phyloP scores from a whole-genome alignment of 2,888 invertebrate species.

The Drosophila koepferae region DNA sequence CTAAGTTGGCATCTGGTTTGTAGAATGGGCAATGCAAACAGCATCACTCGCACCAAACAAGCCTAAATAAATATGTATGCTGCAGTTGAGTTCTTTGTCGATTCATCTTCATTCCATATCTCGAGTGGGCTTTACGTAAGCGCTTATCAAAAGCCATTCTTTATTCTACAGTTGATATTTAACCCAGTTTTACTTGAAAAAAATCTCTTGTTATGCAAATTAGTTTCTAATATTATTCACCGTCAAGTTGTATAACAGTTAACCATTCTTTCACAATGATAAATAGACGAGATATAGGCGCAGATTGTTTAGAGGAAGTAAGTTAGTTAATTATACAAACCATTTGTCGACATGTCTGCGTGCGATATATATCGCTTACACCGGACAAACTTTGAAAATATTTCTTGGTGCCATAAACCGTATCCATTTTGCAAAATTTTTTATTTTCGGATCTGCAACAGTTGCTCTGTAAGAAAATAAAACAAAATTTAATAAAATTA shows the following conservation, averaged over 20 bases:
- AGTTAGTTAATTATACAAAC: conserved; percentile 73
- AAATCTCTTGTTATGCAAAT: conserved; percentile 47
- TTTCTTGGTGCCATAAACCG: conserved; percentile 85
- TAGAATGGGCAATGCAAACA: conserved; percentile 67
- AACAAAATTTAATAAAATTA: neutral
- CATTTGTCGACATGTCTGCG: conserved; percentile 84
- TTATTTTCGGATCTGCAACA: neutral
- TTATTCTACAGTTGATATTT: conserved; percentile 9
- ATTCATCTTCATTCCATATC: conserved; percentile 2
- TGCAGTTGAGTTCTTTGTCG: conserved; percentile 10
- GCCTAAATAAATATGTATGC: conserved; percentile 34
- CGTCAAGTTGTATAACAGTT: conserved; percentile 34
- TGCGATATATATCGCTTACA: conserved; percentile 84
- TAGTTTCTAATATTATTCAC: conserved; percentile 26
- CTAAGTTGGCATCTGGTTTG: conserved; percentile 45
- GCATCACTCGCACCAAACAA: conserved; percentile 26
- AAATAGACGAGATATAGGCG: conserved; percentile 12
- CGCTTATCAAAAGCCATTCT: conserved; percentile 23
- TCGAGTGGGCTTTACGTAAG: conserved; percentile 40
- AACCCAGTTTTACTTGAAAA: conserved; percentile 29
- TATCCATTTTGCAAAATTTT: conserved; percentile 80
- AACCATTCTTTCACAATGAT: conserved; percentile 31
- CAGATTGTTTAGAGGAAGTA: conserved; percentile 4
- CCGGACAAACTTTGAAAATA: conserved; percentile 85
- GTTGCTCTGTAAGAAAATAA: conserved; percentile 37